A percentile compares a stretch with the other conserved stretches of the same genome.
Conservation (phyloP, 2,113 vertebrate genomes). For the Percopsis transmontana region DNA sequence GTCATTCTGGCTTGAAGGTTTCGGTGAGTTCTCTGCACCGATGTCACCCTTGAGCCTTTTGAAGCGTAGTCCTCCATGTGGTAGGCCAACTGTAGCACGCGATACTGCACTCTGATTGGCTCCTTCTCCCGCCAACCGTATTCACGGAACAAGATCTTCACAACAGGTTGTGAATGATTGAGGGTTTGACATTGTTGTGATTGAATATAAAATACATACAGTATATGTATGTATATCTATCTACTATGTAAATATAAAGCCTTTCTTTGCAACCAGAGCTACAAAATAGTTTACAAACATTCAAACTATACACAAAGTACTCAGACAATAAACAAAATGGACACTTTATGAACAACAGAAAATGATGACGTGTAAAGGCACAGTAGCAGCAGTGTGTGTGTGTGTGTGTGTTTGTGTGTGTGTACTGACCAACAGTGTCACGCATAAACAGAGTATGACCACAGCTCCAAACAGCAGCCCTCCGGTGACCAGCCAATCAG, state of each 20-base stretch:
- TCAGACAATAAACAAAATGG: no score
- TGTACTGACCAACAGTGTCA: conserved; percentile 77
- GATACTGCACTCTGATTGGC: conserved; percentile 68
- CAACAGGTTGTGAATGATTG: background rate
- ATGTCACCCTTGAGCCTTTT: conserved; percentile 63
- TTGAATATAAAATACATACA: background rate
- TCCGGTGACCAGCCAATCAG: conserved; percentile 79
- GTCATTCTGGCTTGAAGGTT: conserved; percentile 62
- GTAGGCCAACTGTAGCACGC: conserved; percentile 78
- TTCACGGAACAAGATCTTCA: conserved; percentile 78
- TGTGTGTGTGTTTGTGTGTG: background rate
- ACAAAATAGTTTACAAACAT: no score
- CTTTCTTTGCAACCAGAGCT: no score
- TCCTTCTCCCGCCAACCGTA: conserved; percentile 79
- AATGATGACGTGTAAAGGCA: no score
- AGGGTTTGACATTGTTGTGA: background rate
- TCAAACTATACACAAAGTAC: no score
- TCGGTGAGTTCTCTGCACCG: conserved; percentile 74
- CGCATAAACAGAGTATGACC: conserved; percentile 73
- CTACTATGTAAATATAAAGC: no score
- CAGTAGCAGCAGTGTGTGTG: background rate
- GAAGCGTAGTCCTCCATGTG: conserved; percentile 83
- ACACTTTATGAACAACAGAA: no score
- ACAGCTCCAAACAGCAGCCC: conserved; percentile 74
- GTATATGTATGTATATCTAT: background rate